These are phyloP conservation scores for Spisula solida DNA, from an alignment of 2,888 invertebrate genomes.

Conservation along the genomic window DNA sequence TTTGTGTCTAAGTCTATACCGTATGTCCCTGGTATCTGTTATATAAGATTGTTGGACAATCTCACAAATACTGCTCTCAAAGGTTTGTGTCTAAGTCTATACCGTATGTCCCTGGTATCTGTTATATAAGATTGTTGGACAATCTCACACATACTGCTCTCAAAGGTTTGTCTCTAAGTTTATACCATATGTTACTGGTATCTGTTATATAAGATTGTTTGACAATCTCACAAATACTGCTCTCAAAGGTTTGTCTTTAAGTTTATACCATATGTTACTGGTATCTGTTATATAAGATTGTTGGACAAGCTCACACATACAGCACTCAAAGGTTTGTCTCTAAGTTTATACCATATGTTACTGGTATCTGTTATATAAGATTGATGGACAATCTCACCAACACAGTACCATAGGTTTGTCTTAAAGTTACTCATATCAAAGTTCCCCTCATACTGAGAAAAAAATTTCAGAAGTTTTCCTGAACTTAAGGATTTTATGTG, in stretches of 20 bases:
- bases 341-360: slow-evolving; percentile 77
- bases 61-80: slow-evolving; percentile 20
- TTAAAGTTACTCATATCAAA: too few relatives aligned
- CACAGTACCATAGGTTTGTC: not conserved
- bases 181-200: slow-evolving; percentile 78
- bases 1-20: slow-evolving; percentile 65
- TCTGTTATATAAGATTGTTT: slow-evolving; percentile 79
- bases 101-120: slow-evolving; percentile 79
- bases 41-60: slow-evolving; percentile 73
- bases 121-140: slow-evolving; percentile 77
- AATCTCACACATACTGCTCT: slow-evolving; percentile 35
- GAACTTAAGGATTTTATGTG: too few relatives aligned
- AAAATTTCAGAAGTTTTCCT: too few relatives aligned
- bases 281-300: slow-evolving; percentile 78
- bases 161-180: not conserved
- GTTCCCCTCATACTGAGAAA: too few relatives aligned
- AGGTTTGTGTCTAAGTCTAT: slow-evolving; percentile 52
- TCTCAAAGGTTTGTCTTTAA: not conserved
- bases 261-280: slow-evolving; percentile 78
- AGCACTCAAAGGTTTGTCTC: not conserved
- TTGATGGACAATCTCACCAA: slow-evolving; percentile 67
- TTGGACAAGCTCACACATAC: slow-evolving; percentile 59
- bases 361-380: slow-evolving; percentile 79
- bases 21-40: slow-evolving; percentile 80
- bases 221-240: slow-evolving; percentile 45